phyloP scores from a whole-genome alignment of 2,888 invertebrate genomes.

The Lochmaea capreae region DNA sequence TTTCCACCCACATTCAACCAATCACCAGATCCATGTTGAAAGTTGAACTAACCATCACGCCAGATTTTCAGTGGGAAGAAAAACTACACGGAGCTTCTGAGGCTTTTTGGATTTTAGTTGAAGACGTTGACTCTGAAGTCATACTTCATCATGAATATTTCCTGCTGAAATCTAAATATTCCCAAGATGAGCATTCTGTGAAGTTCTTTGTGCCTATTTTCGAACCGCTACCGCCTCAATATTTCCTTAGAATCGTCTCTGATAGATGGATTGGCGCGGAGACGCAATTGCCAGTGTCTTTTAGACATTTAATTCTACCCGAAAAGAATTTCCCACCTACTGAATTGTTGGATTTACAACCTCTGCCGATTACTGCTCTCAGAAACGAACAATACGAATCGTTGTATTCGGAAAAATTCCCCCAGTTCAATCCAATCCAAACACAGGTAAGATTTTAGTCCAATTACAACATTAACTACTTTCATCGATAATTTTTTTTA shows the following conservation, averaged over 20 bases:
- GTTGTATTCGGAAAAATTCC: conserved; percentile 86
- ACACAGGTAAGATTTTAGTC: conserved; percentile 87
- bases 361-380: conserved; percentile 92
- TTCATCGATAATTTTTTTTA: conserved; percentile 5
- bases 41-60: conserved; percentile 96
- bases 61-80: conserved; percentile 99
- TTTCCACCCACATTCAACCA: conserved; percentile 97
- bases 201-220: conserved; percentile 99
- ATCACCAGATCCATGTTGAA: conserved; percentile 93
- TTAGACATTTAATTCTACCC: conserved; percentile 92
- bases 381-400: conserved; percentile 87
- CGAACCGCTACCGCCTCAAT: conserved; percentile 98
- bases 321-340: conserved; percentile 99
- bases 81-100: conserved; percentile 86
- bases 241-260: conserved; percentile 91
- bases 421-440: conserved; percentile 98
- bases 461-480: too few species aligned
- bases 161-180: conserved; percentile 93
- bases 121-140: conserved; percentile 88
- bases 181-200: conserved; percentile 92
- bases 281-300: conserved; percentile 93
- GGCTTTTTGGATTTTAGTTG: conserved; percentile 89
- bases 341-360: conserved; percentile 95
- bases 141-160: conserved; percentile 95
- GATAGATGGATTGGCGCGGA: conserved; percentile 96